Percentiles rank a stretch among this genome's conserved stretches.
Conservation (phyloP, 2,797 vertebrate species). For the Tarsius wallacei region DNA sequence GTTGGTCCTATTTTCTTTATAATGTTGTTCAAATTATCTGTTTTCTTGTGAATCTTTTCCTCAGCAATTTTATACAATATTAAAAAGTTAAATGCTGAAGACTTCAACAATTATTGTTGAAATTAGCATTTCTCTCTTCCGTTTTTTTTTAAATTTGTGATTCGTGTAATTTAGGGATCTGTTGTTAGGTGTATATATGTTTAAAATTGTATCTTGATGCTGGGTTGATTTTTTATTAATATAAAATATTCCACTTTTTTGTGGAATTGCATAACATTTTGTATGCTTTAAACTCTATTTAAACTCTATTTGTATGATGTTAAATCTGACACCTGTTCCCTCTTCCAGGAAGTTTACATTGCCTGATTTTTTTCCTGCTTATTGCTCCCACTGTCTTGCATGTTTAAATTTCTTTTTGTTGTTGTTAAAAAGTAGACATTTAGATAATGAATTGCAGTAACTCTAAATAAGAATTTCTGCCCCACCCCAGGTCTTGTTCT, state of each 20-base stretch:
- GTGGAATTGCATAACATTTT: not conserved
- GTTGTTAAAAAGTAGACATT: not conserved
- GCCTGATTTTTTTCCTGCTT: not conserved
- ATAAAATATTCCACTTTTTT: not conserved
- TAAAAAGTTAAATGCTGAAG: not conserved
- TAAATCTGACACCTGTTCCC: not conserved
- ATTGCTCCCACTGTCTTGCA: not conserved
- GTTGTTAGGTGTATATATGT: not conserved
- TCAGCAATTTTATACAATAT: not conserved
- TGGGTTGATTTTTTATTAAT: not conserved
- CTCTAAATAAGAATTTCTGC: not conserved
- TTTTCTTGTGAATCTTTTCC: not conserved
- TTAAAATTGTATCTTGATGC: not conserved
- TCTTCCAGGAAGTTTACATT: not conserved
- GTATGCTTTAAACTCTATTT: not conserved
- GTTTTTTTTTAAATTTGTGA: not conserved
- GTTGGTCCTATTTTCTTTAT: not conserved
- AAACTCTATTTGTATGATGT: not conserved
- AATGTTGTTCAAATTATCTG: not conserved
- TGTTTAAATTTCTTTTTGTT: not conserved
- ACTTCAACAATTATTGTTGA: not conserved
- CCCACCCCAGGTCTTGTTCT: not conserved
- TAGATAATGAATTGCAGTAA: not conserved
- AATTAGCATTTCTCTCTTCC: not conserved
- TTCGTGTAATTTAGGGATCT: not conserved